Evolutionary conservation across 2,888 invertebrate genomes (phyloP), one percentile per base, ranked within the genome.

Genomic region (Syrista parreyssii): DNA sequence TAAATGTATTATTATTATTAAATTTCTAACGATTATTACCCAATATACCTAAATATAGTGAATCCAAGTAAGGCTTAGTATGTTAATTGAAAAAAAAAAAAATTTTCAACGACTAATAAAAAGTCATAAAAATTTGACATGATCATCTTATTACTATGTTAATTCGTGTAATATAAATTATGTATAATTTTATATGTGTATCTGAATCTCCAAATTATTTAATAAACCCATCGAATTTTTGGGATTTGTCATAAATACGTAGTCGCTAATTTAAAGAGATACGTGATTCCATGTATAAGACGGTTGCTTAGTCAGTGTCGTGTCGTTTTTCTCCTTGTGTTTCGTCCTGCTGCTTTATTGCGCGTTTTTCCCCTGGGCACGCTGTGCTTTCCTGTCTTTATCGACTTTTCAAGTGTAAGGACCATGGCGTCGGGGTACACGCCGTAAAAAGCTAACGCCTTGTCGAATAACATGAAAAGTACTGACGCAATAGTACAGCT

Each of bases 341-440:
- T 71, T 71, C 15, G 71, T 71, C 71, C 31, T 11, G 71, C 71
- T 33, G 71, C 6, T 71, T 71, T 71, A 71, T 71, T 71, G 71
- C 71, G 12, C 33, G 31, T 71, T 71, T 32, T 31, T 32, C 33
- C 71, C 71, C 71, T 31, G 71, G 71, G 71, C 55, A 23, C 55
- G 55, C 55, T 55, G 55, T 23, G 55, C 55, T 55, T 55, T 55
- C 55, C 23, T 55, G 55, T 55, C 55, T 55, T 55, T 55, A 55
- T 55, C 55, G 55, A 55, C 55, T 55, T 55, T 55, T 55, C 55
- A 55, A 55, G 55, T 55, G 55, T 55, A 55, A 55, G 55, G 55
- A 55, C 23, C 55, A 55, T 9, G 55, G 55, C 55, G 55, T 55
- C 55, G 23, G 23, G 55, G 55, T 55, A 55, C 55, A 55, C 55